Base-by-base conservation (phyloP, 2,888 invertebrate genomes). In the Lasioglossum marginatum region DNA sequence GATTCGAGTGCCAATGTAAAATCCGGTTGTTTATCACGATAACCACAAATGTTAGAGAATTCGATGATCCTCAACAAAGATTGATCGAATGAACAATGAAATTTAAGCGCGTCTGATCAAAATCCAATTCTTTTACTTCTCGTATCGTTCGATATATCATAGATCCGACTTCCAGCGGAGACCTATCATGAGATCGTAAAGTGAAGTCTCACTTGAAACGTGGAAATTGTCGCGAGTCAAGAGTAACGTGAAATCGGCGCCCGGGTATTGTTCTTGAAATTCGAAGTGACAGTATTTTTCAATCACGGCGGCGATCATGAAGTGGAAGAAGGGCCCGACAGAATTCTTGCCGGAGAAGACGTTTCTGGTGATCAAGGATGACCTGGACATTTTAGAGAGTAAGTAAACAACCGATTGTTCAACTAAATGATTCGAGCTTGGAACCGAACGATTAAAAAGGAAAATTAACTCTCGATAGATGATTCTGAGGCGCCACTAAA, bases 261-360 rank as follows among this genome's bases (percentile, higher is more conserved):
- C 23, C 16, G 19, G 19, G 12, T 31, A 73, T 19, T 31, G 0
- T 43, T 19, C 16, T 72, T 10, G n/a, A 79, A 85, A 83, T 76
- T 76, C 66, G 14, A 79, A 83, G 79, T 76, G 72, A 63, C 27
- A 60, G n/a, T n/a, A 37, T 16, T 31, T 77, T 45, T 4, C 16
- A 66, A 82, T 4, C 75, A 79, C 70, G 48, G 52, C 31, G 34
- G 48, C 57, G 77, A 88, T 76, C 81, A 94, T 94, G 94, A 93
- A 93, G 92, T 94, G 94, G 94, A 93, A 92, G 81, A 90, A 86
- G 73, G 84, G 89, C 40, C 79, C 92, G 45, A 81, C 88, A 48
- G 93, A 93, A 57, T 90, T 93, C 84, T 77, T 94, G n/a, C 91
- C 93, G 10, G 93, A 94, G 79, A 94, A 94, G 85, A 94, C 94